Evolutionary conservation across 2,888 invertebrate species (phyloP), one percentile per base, ranked within the genome.

Genomic region (Pollenia angustigena): DNA sequence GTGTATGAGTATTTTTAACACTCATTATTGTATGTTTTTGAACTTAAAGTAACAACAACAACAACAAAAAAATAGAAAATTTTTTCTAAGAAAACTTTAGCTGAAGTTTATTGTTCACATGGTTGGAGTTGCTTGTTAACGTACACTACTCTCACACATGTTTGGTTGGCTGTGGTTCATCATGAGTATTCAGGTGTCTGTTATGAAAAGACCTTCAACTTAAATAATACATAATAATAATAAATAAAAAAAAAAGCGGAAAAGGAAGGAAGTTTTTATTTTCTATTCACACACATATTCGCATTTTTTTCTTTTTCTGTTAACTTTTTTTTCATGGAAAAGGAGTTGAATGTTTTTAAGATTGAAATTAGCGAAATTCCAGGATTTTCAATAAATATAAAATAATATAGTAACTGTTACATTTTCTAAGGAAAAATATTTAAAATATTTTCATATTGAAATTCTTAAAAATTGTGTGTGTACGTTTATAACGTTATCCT

Each of bases 241-340:
- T 32, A 32, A 32, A 32, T 6, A 69, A 12, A 48, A 23, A 75
- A 75, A 42, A n/a, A 32, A 62, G 18, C 50, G 60, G 40, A 75
- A 75, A 62, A 16, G 60, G 74, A 60, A 74, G 58, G 32, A 74
- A 74, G 74, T 56, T 74, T n/a, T 58, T 58, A 18, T 44, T 44
- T 48, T 32, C 32, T 32, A 32, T 32, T 32, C 32, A 32, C 32
- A 32, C 6, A 32, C 32, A 32, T 32, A 32, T 32, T 32, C 32
- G 32, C 6, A 32, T 32, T 32, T 32, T 4, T 32, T 32, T 32
- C 32, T 32, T 32, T 32, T 32, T 32, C 32, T 4, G 32, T 32
- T 32, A 32, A 32, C 32, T 0, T 32, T 32, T 32, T 32, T 32
- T 32, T 32, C 32, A 32, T 32, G 32, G 32, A 32, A 32, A 32